phyloP scores from a whole-genome alignment of 2,888 invertebrate genomes.

The Dimorphilus gyrociliatus region DNA sequence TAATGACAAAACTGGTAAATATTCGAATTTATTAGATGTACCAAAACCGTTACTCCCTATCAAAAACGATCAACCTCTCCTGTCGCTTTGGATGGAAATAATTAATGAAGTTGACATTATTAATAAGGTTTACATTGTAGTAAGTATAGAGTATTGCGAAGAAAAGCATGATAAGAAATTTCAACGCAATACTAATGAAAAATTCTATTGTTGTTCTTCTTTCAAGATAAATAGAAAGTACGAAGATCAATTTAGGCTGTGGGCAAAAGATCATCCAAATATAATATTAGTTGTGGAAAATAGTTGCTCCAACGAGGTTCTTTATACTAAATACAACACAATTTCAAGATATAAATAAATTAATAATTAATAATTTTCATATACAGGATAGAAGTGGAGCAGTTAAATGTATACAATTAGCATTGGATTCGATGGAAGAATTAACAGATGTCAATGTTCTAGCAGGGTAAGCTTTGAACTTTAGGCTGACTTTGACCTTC shows the following conservation, averaged over 20 bases:
- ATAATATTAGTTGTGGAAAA: constrained; percentile 8
- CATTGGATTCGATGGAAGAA: too few relatives aligned
- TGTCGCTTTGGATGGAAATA: constrained; percentile 7
- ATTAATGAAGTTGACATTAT: constrained; percentile 2
- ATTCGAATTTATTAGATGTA: constrained; percentile 7
- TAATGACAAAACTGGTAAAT: constrained; percentile 6
- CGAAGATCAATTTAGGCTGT: constrained; percentile 6
- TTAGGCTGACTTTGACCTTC: too few relatives aligned
- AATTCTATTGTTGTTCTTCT: not conserved
- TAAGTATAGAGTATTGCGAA: constrained; percentile 5
- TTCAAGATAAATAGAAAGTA: constrained; percentile 9
- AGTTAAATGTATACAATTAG: too few relatives aligned
- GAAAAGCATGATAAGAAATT: too few relatives aligned
- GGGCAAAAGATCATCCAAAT: constrained; percentile 6
- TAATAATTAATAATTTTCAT: too few relatives aligned
- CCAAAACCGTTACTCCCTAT: constrained; percentile 12
- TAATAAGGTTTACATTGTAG: constrained; percentile 8
- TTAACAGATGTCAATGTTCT: too few relatives aligned
- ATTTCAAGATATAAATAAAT: too few relatives aligned
- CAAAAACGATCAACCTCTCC: constrained; percentile 6
- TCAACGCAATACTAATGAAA: too few relatives aligned
- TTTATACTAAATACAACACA: too few relatives aligned
- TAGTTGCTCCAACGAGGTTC: constrained; percentile 8
- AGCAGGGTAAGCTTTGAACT: too few relatives aligned
- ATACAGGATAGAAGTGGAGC: too few relatives aligned